Base-by-base conservation (phyloP, 1,140 invertebrate genomes). In the Cardiocondyla obscurior region DNA sequence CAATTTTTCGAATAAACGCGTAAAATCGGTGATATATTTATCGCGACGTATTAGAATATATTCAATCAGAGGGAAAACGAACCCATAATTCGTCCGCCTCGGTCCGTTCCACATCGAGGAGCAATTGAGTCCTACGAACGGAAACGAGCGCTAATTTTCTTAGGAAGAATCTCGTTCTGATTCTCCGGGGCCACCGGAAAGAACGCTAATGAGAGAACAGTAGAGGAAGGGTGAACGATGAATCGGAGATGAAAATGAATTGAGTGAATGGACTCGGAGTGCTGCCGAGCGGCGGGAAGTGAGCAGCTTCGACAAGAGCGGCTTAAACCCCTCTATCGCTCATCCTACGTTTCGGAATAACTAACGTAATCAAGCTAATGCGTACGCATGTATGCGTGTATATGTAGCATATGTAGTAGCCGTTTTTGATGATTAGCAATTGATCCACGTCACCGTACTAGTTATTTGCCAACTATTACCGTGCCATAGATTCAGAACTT, bases 191-290 rank as follows among this genome's bases (percentile, higher is more conserved):
- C 83, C 67, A 89, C 89, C 92, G 93, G 92, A 94, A 93, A 92
- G 84, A 89, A 88, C 76, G 88, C 69, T 93, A 93, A 94, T 91
- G 92, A 94, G 90, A 91, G 91, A 92, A 92, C 88, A 90, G 90
- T 90, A 89, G 64, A 67, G 49, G 65, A 70, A 73, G 91, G 92
- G 89, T 91, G 88, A 85, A 90, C 72, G 84, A 84, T 88, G 89
- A 92, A 92, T 93, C 89, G 90, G 87, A 93, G 91, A 93, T 92
- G 91, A 93, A 92, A 93, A 93, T 93, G 92, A 93, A 94, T 93
- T 93, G 93, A 92, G 88, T 90, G 92, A 93, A 93, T 93, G 88
- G 90, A 91, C 87, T 77, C 93, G 90, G 88, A 93, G 91, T 92
- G 86, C 89, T 88, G 85, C 90, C 89, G 91, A 93, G 93, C 92